A percentile compares a stretch with the other conserved stretches of the same genome.
phyloP scores from a whole-genome alignment of 2,113 vertebrate species.

The Spea multiplicata region DNA sequence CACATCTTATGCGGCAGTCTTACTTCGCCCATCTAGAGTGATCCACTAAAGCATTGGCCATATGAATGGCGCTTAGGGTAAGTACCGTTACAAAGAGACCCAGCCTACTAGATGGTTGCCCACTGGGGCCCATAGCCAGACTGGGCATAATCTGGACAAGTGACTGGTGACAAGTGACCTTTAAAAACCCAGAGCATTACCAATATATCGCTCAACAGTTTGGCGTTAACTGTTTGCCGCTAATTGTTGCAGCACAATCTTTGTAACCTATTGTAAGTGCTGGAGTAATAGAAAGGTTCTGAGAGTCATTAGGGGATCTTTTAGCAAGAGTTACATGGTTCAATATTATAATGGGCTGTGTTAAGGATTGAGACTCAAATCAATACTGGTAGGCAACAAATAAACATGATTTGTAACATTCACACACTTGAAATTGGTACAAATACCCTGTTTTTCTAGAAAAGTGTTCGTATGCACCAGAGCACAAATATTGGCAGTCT shows the following conservation, averaged over 20 bases:
- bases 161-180: too few species aligned
- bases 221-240: background rate
- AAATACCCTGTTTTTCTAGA: constrained; percentile 12
- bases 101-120: too few species aligned
- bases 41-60: too few species aligned
- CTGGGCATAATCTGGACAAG: too few species aligned
- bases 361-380: constrained; percentile 36
- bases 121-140: too few species aligned
- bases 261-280: constrained; percentile 13
- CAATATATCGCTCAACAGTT: background rate
- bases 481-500: constrained; percentile 43
- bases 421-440: background rate
- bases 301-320: constrained; percentile 12
- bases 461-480: constrained; percentile 9
- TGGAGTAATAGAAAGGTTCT: background rate
- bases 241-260: background rate
- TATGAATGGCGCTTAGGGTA: too few species aligned
- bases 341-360: constrained; percentile 41
- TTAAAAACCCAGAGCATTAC: too few species aligned
- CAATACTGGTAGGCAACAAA: constrained; percentile 38
- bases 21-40: too few species aligned
- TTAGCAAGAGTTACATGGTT: constrained; percentile 13
- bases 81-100: too few species aligned
- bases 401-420: constrained; percentile 42
- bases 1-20: too few species aligned